phyloP scores from a whole-genome alignment of 2,113 vertebrate species.

The Apeltes quadracus region DNA sequence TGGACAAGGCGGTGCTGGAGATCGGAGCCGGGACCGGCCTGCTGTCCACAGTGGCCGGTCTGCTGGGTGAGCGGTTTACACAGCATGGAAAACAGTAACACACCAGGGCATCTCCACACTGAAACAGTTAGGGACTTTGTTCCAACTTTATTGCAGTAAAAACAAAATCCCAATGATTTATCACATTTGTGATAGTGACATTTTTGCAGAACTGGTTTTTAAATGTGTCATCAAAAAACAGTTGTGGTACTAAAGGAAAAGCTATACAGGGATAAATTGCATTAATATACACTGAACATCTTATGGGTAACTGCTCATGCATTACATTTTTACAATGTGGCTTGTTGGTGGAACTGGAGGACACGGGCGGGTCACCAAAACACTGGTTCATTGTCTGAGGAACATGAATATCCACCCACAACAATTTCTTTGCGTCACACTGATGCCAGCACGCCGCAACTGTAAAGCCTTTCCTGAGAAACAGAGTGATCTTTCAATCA shows the following conservation, averaged over 20 bases:
- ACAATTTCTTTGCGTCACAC: constrained; percentile 11
- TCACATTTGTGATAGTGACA: background rate
- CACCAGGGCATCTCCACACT: background rate
- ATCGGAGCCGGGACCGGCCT: constrained; percentile 94
- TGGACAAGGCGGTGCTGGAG: constrained; percentile 90
- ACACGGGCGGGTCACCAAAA: constrained; percentile 2
- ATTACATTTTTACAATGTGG: constrained; percentile 5
- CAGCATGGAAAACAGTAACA: background rate
- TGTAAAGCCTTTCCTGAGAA: background rate
- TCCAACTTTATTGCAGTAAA: background rate
- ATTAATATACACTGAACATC: constrained; percentile 22
- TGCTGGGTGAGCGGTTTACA: constrained; percentile 71
- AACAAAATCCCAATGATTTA: background rate
- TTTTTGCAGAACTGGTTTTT: background rate
- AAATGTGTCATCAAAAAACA: background rate
- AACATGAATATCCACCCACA: constrained; percentile 18
- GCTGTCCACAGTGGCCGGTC: constrained; percentile 73
- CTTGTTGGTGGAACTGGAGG: background rate
- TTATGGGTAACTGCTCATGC: background rate
- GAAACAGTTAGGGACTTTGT: background rate
- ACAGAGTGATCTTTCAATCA: background rate
- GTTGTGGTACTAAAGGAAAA: too few species aligned
- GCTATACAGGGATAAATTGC: background rate
- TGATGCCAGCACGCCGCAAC: background rate
- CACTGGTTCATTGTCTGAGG: constrained; percentile 38